phyloP scores from a whole-genome alignment of 2,797 vertebrate species.

The Mormyrus hasselquistii region DNA sequence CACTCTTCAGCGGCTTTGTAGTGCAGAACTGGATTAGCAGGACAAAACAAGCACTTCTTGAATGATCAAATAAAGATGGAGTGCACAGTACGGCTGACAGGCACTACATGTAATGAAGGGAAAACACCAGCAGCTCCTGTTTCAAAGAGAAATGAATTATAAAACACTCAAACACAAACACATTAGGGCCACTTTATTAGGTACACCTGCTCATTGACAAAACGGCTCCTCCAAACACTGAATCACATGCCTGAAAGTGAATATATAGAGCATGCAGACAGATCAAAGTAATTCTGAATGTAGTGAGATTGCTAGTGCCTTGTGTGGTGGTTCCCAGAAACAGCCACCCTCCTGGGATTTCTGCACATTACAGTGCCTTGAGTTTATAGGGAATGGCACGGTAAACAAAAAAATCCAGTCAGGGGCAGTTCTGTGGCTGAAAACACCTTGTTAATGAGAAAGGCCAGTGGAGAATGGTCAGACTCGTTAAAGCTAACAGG shows the following conservation, averaged over 20 bases:
- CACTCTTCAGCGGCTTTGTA: neutral
- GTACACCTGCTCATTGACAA: neutral
- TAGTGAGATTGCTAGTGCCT: neutral
- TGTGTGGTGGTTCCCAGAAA: neutral
- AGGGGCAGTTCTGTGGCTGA: neutral
- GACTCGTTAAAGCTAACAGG: constrained; percentile 3
- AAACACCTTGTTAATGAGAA: constrained; percentile 7
- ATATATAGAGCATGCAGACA: neutral
- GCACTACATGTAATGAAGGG: neutral
- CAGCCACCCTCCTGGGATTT: neutral
- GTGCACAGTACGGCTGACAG: neutral
- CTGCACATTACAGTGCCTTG: neutral
- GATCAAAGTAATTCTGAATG: neutral
- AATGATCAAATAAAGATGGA: constrained; percentile 12
- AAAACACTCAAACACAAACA: constrained; percentile 1
- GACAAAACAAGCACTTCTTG: constrained; percentile 8
- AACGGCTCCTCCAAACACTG: neutral
- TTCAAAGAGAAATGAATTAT: constrained; percentile 1
- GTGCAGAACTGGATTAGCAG: constrained; percentile 8
- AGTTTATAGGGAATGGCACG: neutral
- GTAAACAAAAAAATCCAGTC: neutral
- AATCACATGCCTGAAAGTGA: neutral
- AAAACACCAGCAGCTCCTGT: constrained; percentile 6
- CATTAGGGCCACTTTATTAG: neutral
- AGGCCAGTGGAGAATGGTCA: constrained; percentile 2